These are phyloP conservation scores for Drosophila varians DNA, from an alignment of 1,140 invertebrate species.

Conservation along the genomic window DNA sequence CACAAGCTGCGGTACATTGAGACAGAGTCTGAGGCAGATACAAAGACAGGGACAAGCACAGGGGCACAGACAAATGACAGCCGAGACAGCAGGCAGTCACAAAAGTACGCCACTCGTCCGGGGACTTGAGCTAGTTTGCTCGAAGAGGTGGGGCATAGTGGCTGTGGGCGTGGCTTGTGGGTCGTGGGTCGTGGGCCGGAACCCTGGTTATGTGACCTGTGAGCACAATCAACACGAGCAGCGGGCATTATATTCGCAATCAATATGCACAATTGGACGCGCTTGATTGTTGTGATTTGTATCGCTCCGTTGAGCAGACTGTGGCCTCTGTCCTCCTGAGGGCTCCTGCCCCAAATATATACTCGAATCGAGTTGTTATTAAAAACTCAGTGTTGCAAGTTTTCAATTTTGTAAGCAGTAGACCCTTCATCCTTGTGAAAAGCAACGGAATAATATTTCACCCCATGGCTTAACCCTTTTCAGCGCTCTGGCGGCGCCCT, in stretches of 20 bases:
- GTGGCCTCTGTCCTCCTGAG: background rate
- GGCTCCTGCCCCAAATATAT: too few relatives aligned
- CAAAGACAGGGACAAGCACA: constrained; percentile 11
- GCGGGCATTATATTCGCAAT: constrained; percentile 66
- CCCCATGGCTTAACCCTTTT: constrained; percentile 18
- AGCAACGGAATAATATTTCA: constrained; percentile 20
- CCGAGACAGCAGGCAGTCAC: constrained; percentile 44
- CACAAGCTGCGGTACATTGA: constrained; percentile 5
- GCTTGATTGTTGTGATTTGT: constrained; percentile 75
- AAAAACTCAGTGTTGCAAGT: background rate
- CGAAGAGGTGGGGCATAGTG: background rate
- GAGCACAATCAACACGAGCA: constrained; percentile 62
- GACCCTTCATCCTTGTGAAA: background rate
- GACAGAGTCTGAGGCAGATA: constrained; percentile 7
- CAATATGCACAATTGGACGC: constrained; percentile 78
- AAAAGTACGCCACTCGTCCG: constrained; percentile 47
- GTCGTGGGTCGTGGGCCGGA: constrained; percentile 14
- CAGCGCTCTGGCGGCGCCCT: background rate
- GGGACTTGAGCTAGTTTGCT: constrained; percentile 35
- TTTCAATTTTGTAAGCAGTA: background rate
- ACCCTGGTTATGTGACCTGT: constrained; percentile 70
- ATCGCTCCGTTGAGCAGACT: constrained; percentile 17
- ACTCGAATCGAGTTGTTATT: background rate
- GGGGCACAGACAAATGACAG: constrained; percentile 74
- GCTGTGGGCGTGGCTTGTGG: constrained; percentile 5